Conservation (phyloP, 2,113 vertebrate genomes). For the Rattus rattus region DNA sequence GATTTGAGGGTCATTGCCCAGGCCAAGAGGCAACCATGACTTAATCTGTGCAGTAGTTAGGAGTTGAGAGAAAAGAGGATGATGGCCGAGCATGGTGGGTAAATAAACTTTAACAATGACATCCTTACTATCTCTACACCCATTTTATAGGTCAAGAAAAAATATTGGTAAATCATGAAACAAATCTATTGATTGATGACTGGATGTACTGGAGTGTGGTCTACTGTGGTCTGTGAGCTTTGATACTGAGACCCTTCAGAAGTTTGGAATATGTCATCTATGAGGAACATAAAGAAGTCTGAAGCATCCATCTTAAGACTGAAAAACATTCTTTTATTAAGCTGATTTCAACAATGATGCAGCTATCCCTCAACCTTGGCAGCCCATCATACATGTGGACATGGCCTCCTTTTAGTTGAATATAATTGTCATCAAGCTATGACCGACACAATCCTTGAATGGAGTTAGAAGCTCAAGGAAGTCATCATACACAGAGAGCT, state of each 20-base stretch:
- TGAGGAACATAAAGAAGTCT: conserved; percentile 21
- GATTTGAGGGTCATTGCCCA: background rate
- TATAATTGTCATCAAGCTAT: conserved; percentile 47
- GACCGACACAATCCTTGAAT: conserved; percentile 62
- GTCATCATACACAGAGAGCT: conserved; percentile 59
- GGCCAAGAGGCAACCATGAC: background rate
- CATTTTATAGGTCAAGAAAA: background rate
- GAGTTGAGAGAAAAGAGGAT: background rate
- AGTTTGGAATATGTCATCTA: background rate
- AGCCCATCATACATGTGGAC: conserved; percentile 46
- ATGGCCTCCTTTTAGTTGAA: background rate
- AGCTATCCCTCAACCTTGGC: conserved; percentile 60
- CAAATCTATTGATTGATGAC: background rate
- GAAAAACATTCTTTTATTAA: conserved; percentile 37
- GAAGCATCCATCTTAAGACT: conserved; percentile 35
- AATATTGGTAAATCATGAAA: background rate
- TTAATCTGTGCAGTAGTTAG: background rate
- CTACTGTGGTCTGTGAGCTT: background rate
- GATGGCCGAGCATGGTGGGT: background rate
- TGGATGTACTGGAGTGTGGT: background rate
- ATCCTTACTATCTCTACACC: background rate
- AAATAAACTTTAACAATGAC: background rate
- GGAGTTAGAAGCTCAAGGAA: conserved; percentile 54
- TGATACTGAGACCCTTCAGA: background rate
- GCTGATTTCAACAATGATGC: conserved; percentile 38